These are phyloP conservation scores for Pundamilia nyererei DNA, from an alignment of 2,113 vertebrate species.

Conservation along the genomic window DNA sequence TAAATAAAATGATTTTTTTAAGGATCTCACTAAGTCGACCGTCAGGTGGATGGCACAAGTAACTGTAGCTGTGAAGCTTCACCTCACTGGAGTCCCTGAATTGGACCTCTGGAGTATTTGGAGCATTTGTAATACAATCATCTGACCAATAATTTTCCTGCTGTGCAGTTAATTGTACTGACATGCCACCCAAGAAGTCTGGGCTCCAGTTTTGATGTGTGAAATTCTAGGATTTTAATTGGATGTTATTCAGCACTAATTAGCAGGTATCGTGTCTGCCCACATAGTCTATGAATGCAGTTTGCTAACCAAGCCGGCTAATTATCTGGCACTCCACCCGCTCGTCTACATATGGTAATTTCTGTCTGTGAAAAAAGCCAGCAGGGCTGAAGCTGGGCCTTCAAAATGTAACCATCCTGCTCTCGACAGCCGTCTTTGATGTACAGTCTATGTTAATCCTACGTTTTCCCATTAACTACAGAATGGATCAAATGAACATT, in stretches of 20 bases:
- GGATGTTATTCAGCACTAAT: neutral
- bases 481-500: neutral
- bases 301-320: neutral
- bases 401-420: neutral
- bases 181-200: neutral
- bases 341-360: neutral
- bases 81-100: neutral
- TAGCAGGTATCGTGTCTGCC: neutral
- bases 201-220: neutral
- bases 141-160: neutral
- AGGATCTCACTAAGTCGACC: accelerated
- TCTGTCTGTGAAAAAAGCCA: neutral
- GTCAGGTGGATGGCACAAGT: neutral
- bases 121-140: neutral
- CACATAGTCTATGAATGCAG: neutral
- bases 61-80: neutral
- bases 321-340: neutral
- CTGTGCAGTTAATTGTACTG: neutral
- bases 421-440: neutral
- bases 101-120: neutral
- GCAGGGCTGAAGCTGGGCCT: neutral
- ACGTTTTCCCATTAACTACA: accelerated
- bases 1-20: neutral
- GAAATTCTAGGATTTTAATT: neutral
- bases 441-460: neutral